phyloP scores from a whole-genome alignment of 2,113 vertebrate species.

The Hemichromis elongatus region DNA sequence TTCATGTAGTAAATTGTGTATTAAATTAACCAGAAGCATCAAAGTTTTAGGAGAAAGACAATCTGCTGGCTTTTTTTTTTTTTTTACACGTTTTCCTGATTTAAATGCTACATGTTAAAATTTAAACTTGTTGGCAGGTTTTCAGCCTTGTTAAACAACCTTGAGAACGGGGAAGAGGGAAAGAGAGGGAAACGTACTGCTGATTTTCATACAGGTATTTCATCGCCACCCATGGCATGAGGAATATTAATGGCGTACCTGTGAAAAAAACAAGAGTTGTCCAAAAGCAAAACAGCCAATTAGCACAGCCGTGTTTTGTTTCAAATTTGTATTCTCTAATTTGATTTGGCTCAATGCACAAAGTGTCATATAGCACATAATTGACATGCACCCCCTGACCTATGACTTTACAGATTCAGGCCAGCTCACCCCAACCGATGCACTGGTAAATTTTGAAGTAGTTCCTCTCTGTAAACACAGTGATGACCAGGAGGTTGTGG shows the following conservation, averaged over 20 bases:
- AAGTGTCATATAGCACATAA: background rate
- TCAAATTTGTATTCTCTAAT: background rate
- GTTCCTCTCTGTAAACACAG: conserved; percentile 90
- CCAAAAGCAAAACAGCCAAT: background rate
- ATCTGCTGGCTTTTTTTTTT: background rate
- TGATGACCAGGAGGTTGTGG: conserved; percentile 89
- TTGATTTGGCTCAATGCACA: background rate
- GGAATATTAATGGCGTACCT: conserved; percentile 89
- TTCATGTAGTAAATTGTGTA: background rate
- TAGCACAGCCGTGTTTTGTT: background rate
- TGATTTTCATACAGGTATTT: conserved; percentile 91
- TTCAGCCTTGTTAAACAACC: background rate
- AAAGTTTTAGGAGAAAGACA: background rate
- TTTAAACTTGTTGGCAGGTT: background rate
- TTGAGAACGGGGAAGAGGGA: background rate
- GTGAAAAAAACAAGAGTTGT: conserved; percentile 13
- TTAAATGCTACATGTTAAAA: background rate
- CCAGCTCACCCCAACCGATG: conserved; percentile 91
- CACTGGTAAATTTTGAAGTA: conserved; percentile 91
- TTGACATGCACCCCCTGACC: background rate
- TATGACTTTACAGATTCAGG: background rate
- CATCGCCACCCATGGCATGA: conserved; percentile 83
- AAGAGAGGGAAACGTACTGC: conserved; percentile 78
- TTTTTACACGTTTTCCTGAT: background rate
- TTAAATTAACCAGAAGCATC: background rate